These are phyloP conservation scores for Clytia hemisphaerica DNA, from an alignment of 30 jellyfish, hydroid and myxozoan genomes.

Conservation along the genomic window DNA sequence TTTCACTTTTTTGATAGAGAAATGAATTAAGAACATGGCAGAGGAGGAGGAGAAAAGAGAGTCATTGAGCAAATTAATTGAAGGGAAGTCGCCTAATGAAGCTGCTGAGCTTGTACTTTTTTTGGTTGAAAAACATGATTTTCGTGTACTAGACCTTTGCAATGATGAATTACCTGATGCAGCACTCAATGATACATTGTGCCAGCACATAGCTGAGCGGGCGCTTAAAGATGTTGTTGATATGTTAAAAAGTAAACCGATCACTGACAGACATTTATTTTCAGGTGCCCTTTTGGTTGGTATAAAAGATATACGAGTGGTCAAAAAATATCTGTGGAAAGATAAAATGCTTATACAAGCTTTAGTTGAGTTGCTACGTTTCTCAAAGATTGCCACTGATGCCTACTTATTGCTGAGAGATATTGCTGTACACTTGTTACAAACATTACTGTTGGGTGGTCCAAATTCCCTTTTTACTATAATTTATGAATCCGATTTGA, in stretches of 20 bases:
- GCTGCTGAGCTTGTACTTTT: neutral
- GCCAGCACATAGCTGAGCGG: neutral
- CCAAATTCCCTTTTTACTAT: neutral
- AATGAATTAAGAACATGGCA: too few species aligned
- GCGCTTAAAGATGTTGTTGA: neutral
- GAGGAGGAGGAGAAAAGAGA: too few species aligned
- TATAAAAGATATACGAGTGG: neutral
- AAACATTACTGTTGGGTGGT: neutral
- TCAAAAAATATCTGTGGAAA: conserved; percentile 1
- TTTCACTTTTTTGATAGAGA: too few species aligned
- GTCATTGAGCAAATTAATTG: too few species aligned
- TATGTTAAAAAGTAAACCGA: neutral
- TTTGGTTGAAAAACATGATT: neutral
- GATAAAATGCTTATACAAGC: neutral
- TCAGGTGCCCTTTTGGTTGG: neutral
- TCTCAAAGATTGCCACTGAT: neutral
- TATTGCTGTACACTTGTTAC: neutral
- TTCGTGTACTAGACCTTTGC: neutral
- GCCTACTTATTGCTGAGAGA: neutral
- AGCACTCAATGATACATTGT: neutral
- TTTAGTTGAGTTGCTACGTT: neutral
- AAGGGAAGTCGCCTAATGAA: neutral
- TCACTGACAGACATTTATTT: neutral
- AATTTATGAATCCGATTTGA: neutral
- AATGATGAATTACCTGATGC: neutral